phyloP scores from a whole-genome alignment of 2,888 invertebrate species.

The Rambutsinella grinnellia region DNA sequence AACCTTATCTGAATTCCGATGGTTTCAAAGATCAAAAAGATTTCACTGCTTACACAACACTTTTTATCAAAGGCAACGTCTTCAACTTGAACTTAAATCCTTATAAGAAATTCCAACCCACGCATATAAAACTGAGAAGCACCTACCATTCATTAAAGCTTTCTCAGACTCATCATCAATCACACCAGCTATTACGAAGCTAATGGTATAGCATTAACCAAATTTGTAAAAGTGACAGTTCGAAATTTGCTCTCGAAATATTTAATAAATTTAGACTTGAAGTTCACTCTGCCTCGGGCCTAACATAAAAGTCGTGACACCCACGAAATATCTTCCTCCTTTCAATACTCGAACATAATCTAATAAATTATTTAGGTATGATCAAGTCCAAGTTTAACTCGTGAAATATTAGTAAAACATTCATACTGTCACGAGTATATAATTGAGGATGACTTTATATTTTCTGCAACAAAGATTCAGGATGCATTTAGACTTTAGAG shows the following conservation, averaged over 20 bases:
- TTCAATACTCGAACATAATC: slow-evolving; percentile 26
- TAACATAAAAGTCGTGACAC: slow-evolving; percentile 30
- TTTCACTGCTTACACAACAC: no score
- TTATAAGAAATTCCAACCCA: no score
- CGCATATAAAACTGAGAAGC: no score
- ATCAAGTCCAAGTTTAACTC: neutral
- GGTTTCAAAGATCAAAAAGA: no score
- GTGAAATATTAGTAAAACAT: neutral
- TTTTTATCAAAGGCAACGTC: no score
- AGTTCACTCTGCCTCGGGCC: neutral
- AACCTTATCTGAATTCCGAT: no score
- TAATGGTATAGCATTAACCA: slow-evolving; percentile 23
- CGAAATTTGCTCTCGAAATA: no score
- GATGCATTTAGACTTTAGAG: neutral
- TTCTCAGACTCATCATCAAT: no score
- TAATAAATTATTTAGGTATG: slow-evolving; percentile 30
- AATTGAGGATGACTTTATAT: neutral
- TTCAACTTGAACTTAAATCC: no score
- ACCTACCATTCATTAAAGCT: no score
- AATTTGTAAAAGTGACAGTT: slow-evolving; percentile 7
- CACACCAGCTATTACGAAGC: neutral
- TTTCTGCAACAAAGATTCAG: slow-evolving; percentile 2
- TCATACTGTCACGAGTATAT: slow-evolving; percentile 15
- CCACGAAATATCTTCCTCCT: slow-evolving; percentile 45
- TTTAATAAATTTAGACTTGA: no score